phyloP scores from a whole-genome alignment of 64 coral and sea anemone species.

The Platygyra sinensis region DNA sequence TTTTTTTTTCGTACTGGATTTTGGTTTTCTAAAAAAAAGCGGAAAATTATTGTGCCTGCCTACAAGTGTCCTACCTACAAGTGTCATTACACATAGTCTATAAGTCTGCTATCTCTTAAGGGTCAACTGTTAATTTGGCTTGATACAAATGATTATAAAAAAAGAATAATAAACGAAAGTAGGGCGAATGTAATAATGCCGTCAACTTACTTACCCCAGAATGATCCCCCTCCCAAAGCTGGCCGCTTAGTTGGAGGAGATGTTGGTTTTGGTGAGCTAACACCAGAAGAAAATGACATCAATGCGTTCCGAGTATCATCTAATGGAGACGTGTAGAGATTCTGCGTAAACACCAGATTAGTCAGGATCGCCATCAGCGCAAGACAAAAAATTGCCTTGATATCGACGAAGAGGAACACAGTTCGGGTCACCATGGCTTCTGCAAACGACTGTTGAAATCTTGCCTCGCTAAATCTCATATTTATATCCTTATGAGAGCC shows the following conservation, averaged over 20 bases:
- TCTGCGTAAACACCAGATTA: constrained; percentile 10
- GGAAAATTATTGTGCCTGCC: no score
- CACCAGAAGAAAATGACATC: constrained; percentile 32
- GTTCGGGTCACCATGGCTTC: background rate
- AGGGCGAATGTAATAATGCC: no score
- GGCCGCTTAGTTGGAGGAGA: background rate
- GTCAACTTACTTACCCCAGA: no score
- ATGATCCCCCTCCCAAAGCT: no score
- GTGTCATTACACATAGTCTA: no score
- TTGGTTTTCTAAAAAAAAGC: no score
- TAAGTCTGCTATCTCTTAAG: no score
- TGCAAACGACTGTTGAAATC: background rate
- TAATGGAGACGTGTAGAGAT: constrained; percentile 16
- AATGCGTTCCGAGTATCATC: constrained; percentile 43
- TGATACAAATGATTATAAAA: no score
- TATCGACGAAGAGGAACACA: background rate
- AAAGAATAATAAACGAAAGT: no score
- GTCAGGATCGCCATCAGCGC: background rate
- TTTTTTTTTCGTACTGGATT: no score
- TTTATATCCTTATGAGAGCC: background rate
- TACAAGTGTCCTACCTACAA: no score
- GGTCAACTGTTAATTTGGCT: background rate
- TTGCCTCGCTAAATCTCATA: background rate
- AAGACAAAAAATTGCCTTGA: constrained; percentile 1
- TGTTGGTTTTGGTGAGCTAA: background rate